Percentiles rank a stretch among this genome's conserved stretches.
These are phyloP conservation scores for Mustela lutreola DNA, from an alignment of 2,113 vertebrate genomes.

Conservation along the genomic window DNA sequence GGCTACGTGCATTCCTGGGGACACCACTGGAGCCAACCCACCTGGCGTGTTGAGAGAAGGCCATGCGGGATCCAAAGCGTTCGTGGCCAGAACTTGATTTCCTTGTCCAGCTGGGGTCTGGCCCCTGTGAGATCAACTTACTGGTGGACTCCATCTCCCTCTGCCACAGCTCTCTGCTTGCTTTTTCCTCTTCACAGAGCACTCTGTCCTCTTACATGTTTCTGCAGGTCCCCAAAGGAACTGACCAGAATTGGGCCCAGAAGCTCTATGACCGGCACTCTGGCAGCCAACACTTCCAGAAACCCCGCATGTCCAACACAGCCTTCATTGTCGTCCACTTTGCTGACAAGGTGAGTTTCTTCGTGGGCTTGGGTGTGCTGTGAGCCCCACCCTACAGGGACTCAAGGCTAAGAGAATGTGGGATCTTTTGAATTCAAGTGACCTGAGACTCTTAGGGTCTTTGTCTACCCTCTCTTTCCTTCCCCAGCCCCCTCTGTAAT, in stretches of 20 bases:
- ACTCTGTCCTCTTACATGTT: not conserved
- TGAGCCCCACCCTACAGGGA: fast-evolving
- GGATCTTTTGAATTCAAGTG: not conserved
- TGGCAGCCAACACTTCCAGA: constrained; percentile 92
- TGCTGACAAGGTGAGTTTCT: constrained; percentile 91
- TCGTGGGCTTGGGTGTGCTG: not conserved
- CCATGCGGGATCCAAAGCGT: fast-evolving
- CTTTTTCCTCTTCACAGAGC: not conserved
- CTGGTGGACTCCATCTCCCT: not conserved
- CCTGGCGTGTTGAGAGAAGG: fast-evolving
- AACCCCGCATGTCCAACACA: constrained; percentile 94
- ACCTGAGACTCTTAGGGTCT: not conserved
- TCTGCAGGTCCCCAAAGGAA: constrained; percentile 94
- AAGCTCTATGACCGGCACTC: constrained; percentile 92
- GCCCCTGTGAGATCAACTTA: not conserved
- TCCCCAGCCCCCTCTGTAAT: not conserved
- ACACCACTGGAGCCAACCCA: fast-evolving
- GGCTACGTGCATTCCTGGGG: fast-evolving
- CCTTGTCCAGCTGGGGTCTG: not conserved
- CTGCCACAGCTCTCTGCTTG: not conserved
- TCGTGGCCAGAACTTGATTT: not conserved
- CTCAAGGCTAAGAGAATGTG: not conserved
- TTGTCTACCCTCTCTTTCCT: not conserved
- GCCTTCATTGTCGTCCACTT: constrained; percentile 95
- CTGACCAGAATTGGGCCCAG: constrained; percentile 95